Evolutionary conservation across 2,888 invertebrate genomes (phyloP).

Genomic region (Hirtodrosophila cameraria): DNA sequence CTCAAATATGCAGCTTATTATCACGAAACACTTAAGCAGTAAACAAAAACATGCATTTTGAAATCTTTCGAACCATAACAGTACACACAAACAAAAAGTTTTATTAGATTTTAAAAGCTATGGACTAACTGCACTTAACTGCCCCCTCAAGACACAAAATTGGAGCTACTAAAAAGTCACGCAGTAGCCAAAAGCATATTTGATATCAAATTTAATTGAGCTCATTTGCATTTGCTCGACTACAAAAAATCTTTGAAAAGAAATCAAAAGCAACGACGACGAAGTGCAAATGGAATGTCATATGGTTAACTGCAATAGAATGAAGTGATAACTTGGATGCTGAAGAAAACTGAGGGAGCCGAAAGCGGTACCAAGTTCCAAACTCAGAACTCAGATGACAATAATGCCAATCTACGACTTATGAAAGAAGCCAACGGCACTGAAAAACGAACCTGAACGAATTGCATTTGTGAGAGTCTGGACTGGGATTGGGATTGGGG

Average conservation of each 20-base stretch:
- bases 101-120: conserved; percentile 64
- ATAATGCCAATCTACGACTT: conserved; percentile 84
- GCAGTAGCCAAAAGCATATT: conserved; percentile 58
- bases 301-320: conserved; percentile 69
- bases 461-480: conserved; percentile 69
- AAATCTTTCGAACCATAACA: conserved; percentile 39
- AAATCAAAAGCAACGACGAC: conserved; percentile 19
- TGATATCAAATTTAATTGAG: conserved; percentile 67
- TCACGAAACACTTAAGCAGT: conserved; percentile 6
- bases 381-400: conserved; percentile 72
- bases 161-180: conserved; percentile 25
- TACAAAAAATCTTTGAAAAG: conserved; percentile 1
- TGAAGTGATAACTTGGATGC: conserved; percentile 51
- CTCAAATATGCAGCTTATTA: conserved; percentile 2
- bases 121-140: conserved; percentile 61
- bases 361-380: conserved; percentile 6
- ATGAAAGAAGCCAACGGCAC: conserved; percentile 59
- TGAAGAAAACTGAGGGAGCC: background rate
- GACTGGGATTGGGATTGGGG: background rate
- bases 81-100: conserved; percentile 39
- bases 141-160: background rate
- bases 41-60: conserved; percentile 7
- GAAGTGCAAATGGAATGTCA: conserved; percentile 55
- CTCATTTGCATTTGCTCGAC: conserved; percentile 63
- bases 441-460: conserved; percentile 82